A percentile compares a stretch with the other conserved stretches of the same genome.
Conservation (phyloP, 2,797 vertebrate species). For the Pangasius krempfi region DNA sequence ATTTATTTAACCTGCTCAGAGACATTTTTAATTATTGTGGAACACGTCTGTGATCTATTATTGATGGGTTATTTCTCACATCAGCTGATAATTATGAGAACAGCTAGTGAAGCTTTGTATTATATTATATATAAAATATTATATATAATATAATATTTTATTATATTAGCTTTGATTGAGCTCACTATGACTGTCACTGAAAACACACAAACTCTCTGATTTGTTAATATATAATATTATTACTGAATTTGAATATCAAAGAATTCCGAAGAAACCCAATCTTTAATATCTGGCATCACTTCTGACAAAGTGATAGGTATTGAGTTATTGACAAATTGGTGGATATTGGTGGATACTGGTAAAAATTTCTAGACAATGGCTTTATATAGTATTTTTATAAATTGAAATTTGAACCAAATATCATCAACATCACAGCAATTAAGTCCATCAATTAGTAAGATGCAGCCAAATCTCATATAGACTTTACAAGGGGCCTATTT, state of each 20-base stretch:
- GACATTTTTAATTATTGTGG: too few species aligned
- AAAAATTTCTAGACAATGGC: too few species aligned
- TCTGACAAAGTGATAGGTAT: background rate
- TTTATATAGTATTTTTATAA: background rate
- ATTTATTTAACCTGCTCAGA: too few species aligned
- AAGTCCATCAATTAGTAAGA: too few species aligned
- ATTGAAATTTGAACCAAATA: background rate
- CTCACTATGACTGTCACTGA: background rate
- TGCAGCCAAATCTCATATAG: too few species aligned
- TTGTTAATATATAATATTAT: background rate
- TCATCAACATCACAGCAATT: background rate
- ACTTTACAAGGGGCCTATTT: background rate
- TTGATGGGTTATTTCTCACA: too few species aligned
- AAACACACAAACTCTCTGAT: background rate
- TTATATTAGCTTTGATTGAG: too few species aligned
- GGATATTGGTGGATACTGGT: background rate
- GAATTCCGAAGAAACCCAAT: too few species aligned
- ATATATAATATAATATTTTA: too few species aligned
- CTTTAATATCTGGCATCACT: background rate
- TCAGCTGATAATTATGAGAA: background rate
- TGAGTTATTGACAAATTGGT: background rate
- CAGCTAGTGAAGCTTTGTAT: background rate
- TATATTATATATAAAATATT: too few species aligned
- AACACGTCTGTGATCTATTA: too few species aligned
- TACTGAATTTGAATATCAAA: background rate